Percentiles rank a stretch among this genome's conserved stretches.
Conservation (phyloP, 1,140 invertebrate species). For the Anastatus disparis region DNA sequence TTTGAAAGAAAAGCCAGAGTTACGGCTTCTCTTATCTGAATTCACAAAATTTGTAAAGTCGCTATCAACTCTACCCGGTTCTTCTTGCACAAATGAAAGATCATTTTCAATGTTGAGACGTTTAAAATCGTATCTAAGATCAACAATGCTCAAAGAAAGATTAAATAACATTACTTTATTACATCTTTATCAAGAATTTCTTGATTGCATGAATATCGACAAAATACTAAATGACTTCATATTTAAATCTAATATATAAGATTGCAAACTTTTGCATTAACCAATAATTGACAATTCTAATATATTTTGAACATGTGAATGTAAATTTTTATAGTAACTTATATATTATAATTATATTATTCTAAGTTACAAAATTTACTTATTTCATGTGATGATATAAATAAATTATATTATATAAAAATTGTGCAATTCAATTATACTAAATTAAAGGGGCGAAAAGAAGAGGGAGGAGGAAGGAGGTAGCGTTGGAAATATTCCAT, state of each 20-base stretch:
- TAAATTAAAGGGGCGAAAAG: no score
- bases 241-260: background rate
- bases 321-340: no score
- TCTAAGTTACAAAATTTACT: no score
- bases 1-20: background rate
- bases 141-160: constrained; percentile 41
- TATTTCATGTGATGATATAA: no score
- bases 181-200: constrained; percentile 31
- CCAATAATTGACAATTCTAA: background rate
- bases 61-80: constrained; percentile 40
- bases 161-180: constrained; percentile 40
- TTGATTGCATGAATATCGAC: constrained; percentile 33
- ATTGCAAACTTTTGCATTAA: background rate
- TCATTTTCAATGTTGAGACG: constrained; percentile 36
- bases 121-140: constrained; percentile 41
- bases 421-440: no score
- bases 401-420: no score
- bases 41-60: background rate
- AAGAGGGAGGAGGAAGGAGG: no score
- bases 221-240: constrained; percentile 37
- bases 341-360: no score
- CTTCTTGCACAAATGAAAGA: constrained; percentile 39
- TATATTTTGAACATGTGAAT: background rate
- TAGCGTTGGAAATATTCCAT: no score
- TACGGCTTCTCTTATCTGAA: background rate